These are phyloP conservation scores for Bombus impatiens DNA, from an alignment of 1,140 invertebrate genomes.

Conservation along the genomic window DNA sequence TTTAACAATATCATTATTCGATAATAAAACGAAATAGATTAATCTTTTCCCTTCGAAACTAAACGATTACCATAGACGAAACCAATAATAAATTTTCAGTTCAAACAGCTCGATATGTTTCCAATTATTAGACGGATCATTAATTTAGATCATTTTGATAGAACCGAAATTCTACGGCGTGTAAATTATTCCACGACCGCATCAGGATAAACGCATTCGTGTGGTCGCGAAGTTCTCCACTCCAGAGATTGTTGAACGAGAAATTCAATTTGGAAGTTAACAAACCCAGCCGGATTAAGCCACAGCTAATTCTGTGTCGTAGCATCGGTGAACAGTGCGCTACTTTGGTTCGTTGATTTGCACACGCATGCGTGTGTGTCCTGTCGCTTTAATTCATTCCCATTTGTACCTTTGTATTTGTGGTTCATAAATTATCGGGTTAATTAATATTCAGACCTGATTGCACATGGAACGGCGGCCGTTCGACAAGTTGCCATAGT, in stretches of 20 bases:
- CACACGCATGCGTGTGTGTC: no score
- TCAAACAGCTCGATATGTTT: neutral
- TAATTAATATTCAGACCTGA: conserved; percentile 17
- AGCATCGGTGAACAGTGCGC: neutral
- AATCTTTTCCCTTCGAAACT: neutral
- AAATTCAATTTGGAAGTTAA: conserved; percentile 34
- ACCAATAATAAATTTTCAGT: no score
- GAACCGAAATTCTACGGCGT: neutral
- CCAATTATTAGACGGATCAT: neutral
- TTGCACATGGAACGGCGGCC: neutral
- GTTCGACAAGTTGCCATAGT: neutral
- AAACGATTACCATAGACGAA: neutral
- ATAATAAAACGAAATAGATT: neutral
- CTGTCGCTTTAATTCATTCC: neutral
- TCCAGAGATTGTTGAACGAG: conserved; percentile 20
- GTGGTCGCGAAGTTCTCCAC: neutral
- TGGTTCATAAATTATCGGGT: neutral
- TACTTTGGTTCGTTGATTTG: neutral
- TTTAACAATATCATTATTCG: neutral
- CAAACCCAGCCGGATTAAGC: neutral
- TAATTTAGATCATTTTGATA: neutral
- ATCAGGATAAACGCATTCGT: neutral
- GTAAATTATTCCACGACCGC: conserved; percentile 3
- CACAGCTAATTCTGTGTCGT: neutral
- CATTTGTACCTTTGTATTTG: neutral